phyloP scores from a whole-genome alignment of 2,888 invertebrate species.

The Drosophila rubida region DNA sequence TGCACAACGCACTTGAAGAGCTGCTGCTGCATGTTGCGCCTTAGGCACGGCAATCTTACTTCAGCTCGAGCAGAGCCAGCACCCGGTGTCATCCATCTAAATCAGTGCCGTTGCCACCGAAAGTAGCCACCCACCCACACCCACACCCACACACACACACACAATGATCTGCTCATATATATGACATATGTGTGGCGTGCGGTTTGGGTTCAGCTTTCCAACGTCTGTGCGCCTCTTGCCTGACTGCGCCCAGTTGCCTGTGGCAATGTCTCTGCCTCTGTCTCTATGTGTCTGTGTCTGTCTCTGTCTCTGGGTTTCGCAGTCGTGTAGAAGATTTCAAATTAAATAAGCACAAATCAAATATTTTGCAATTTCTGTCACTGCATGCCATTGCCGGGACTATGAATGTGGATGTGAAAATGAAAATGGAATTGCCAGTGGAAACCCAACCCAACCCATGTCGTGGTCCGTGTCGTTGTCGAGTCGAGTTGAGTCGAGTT shows the following conservation, averaged over 20 bases:
- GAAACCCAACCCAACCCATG: background rate
- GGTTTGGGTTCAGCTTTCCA: slow-evolving; percentile 47
- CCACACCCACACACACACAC: background rate
- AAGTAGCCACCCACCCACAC: slow-evolving; percentile 31
- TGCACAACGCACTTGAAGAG: slow-evolving; percentile 45
- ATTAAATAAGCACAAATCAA: slow-evolving; percentile 81
- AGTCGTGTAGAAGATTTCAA: slow-evolving; percentile 63
- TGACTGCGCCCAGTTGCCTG: background rate
- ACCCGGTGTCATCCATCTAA: slow-evolving; percentile 60
- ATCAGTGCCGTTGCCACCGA: slow-evolving; percentile 44
- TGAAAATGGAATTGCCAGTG: slow-evolving; percentile 6
- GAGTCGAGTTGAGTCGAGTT: slow-evolving; percentile 21
- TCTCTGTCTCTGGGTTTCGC: slow-evolving; percentile 21
- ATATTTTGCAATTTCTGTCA: slow-evolving; percentile 79
- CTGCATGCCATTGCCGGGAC: slow-evolving; percentile 56
- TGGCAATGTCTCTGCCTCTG: background rate
- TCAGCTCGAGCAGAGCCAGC: background rate
- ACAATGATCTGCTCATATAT: background rate
- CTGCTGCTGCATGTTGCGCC: slow-evolving; percentile 52
- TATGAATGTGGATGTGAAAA: slow-evolving; percentile 20
- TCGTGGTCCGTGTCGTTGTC: background rate
- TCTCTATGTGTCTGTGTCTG: background rate
- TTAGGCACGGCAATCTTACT: slow-evolving; percentile 44
- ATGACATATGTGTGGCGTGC: slow-evolving; percentile 38
- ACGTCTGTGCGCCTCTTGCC: too few relatives aligned